Conservation (phyloP, 1,140 invertebrate species). For the Neodiprion virginianus region DNA sequence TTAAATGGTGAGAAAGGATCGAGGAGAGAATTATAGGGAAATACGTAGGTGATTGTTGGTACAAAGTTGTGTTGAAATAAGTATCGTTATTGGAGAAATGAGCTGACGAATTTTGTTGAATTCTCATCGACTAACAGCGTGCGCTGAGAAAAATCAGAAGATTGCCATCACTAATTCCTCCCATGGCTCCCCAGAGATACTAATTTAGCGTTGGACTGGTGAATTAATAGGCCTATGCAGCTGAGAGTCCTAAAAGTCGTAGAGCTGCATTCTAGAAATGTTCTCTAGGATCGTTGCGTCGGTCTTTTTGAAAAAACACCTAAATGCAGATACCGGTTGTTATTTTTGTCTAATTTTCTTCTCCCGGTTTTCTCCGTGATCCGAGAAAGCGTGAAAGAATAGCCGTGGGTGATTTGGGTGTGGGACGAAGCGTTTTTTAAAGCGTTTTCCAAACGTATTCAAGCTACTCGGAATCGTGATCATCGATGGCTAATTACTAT, state of each 20-base stretch:
- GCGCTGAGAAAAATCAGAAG: too few relatives aligned
- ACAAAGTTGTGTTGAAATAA: too few relatives aligned
- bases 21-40: too few relatives aligned
- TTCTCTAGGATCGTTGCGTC: neutral
- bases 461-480: neutral
- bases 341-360: neutral
- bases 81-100: too few relatives aligned
- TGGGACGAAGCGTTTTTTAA: too few relatives aligned
- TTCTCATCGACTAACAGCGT: neutral
- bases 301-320: neutral
- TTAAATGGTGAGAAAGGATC: too few relatives aligned
- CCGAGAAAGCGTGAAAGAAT: neutral
- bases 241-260: neutral
- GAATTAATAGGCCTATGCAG: neutral
- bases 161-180: neutral
- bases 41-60: too few relatives aligned
- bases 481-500: neutral
- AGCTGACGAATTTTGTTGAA: too few relatives aligned
- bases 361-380: neutral
- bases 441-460: too few relatives aligned
- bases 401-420: too few relatives aligned
- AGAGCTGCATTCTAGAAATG: neutral
- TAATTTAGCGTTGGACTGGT: neutral
- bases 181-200: neutral
- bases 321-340: neutral